phyloP scores from a whole-genome alignment of 2,888 invertebrate species.

The Dione juno region DNA sequence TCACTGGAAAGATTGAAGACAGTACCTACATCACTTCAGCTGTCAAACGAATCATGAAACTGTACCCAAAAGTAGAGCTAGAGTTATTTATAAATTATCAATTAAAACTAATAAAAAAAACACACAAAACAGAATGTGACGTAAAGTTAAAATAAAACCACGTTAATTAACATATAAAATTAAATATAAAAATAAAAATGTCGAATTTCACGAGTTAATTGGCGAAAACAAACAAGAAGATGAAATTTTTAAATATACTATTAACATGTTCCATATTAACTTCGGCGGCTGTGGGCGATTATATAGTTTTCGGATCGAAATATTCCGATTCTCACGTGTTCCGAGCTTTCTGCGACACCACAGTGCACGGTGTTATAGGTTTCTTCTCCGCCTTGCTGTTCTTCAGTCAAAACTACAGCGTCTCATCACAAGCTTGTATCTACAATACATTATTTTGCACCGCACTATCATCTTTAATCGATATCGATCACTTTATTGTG shows the following conservation, averaged over 20 bases:
- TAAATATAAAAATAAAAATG: neutral
- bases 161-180: neutral
- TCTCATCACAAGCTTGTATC: slow-evolving; percentile 51
- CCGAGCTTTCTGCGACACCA: slow-evolving; percentile 63
- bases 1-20: too few relatives aligned
- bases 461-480: slow-evolving; percentile 64
- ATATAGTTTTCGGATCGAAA: slow-evolving; percentile 68
- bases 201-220: neutral
- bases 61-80: neutral
- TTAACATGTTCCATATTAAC: slow-evolving; percentile 56
- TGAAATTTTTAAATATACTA: slow-evolving; percentile 59
- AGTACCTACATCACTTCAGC: neutral
- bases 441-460: slow-evolving; percentile 65
- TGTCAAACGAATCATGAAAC: slow-evolving; percentile 2
- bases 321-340: slow-evolving; percentile 61
- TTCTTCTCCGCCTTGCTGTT: slow-evolving; percentile 65
- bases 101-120: neutral
- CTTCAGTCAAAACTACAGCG: slow-evolving; percentile 58
- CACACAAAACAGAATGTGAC: slow-evolving; percentile 3
- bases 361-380: slow-evolving; percentile 65
- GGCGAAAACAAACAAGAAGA: slow-evolving; percentile 44
- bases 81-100: neutral
- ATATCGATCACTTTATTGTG: slow-evolving; percentile 71
- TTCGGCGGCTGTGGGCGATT: slow-evolving; percentile 64
- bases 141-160: neutral